Evolutionary conservation across 2,888 invertebrate species (phyloP).

Genomic region (Tupiocoris notatus): DNA sequence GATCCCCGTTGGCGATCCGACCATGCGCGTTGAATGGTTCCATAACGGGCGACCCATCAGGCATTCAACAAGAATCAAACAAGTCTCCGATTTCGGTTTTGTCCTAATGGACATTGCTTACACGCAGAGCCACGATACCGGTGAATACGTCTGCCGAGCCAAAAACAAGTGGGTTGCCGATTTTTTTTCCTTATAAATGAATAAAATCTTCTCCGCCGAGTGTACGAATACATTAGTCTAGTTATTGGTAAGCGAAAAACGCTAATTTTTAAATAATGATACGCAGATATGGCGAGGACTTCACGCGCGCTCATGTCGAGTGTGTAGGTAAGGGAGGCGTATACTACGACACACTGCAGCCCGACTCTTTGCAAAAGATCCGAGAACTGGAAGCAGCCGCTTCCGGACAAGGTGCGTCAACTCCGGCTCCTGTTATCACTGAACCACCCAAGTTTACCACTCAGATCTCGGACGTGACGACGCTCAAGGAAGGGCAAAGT

Average conservation of each 20-base stretch:
- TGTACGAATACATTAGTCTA: too few relatives aligned
- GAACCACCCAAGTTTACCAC: slow-evolving; percentile 88
- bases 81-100: slow-evolving; percentile 92
- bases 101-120: slow-evolving; percentile 93
- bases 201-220: too few relatives aligned
- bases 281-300: slow-evolving; percentile 74
- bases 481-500: slow-evolving; percentile 90
- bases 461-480: slow-evolving; percentile 78
- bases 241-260: too few relatives aligned
- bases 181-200: too few relatives aligned
- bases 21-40: slow-evolving; percentile 94
- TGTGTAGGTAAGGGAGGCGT: slow-evolving; percentile 84
- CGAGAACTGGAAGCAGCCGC: slow-evolving; percentile 77
- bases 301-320: slow-evolving; percentile 77
- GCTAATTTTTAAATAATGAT: too few relatives aligned
- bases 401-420: slow-evolving; percentile 63
- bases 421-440: slow-evolving; percentile 60
- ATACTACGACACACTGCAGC: slow-evolving; percentile 84
- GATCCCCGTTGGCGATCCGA: slow-evolving; percentile 89
- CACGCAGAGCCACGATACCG: slow-evolving; percentile 87
- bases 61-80: slow-evolving; percentile 86
- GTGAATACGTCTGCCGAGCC: slow-evolving; percentile 90
- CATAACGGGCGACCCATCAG: slow-evolving; percentile 87
- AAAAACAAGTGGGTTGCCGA: slow-evolving; percentile 69
- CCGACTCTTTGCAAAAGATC: slow-evolving; percentile 84